A percentile compares a stretch with the other conserved stretches of the same genome.
These are phyloP conservation scores for Polypedilum pembai DNA, from an alignment of 1,140 invertebrate genomes.

Conservation along the genomic window DNA sequence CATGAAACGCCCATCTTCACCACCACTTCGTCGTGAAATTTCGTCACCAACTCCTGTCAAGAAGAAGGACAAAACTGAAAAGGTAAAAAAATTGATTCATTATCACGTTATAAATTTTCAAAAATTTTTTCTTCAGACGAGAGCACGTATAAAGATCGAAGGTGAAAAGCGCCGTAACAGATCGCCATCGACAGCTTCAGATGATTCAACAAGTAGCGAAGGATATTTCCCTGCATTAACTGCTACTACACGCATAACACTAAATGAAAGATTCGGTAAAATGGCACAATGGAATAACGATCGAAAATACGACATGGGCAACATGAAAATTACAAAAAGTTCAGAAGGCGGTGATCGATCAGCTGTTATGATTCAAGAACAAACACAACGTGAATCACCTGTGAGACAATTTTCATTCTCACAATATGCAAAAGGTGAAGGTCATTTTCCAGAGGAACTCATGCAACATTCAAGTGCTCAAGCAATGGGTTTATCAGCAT, in stretches of 20 bases:
- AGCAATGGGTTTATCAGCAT: conserved; percentile 64
- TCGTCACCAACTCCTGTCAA: conserved; percentile 37
- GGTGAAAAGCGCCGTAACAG: conserved; percentile 43
- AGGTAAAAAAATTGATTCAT: conserved; percentile 30
- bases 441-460: conserved; percentile 68
- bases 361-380: conserved; percentile 62
- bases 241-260: conserved; percentile 50
- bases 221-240: conserved; percentile 41
- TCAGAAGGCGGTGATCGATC: conserved; percentile 45
- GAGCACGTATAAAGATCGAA: conserved; percentile 43
- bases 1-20: conserved; percentile 32
- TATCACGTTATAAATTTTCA: conserved; percentile 22
- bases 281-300: conserved; percentile 83
- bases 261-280: conserved; percentile 78
- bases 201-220: conserved; percentile 41
- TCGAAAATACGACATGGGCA: conserved; percentile 66
- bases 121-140: conserved; percentile 35
- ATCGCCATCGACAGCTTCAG: conserved; percentile 40
- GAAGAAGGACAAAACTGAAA: conserved; percentile 39
- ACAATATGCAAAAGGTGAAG: conserved; percentile 53
- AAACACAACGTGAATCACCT: conserved; percentile 39
- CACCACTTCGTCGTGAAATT: conserved; percentile 37
- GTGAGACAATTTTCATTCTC: conserved; percentile 50
- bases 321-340: conserved; percentile 75
- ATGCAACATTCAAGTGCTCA: conserved; percentile 52